phyloP scores from a whole-genome alignment of 2,113 vertebrate species.

The Nannobrachium achirus region DNA sequence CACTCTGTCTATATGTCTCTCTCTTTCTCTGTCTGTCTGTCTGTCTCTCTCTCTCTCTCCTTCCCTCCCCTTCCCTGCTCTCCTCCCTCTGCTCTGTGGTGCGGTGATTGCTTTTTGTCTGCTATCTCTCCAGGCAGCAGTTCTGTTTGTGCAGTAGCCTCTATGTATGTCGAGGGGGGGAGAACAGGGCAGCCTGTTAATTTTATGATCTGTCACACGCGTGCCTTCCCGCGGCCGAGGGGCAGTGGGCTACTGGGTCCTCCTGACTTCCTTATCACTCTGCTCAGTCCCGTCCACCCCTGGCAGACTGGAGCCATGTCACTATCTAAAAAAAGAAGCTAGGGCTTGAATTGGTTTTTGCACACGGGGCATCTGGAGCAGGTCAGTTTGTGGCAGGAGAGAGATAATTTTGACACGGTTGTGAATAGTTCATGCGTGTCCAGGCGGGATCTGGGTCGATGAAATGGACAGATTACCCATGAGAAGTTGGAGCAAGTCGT shows the following conservation, averaged over 20 bases:
- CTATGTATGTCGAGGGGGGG: slow-evolving; percentile 52
- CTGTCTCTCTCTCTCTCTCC: background rate
- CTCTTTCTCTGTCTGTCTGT: background rate
- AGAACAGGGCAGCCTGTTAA: slow-evolving; percentile 55
- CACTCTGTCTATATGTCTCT: background rate
- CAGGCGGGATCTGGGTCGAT: background rate
- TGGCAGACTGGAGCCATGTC: slow-evolving; percentile 59
- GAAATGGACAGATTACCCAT: background rate
- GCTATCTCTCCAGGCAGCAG: slow-evolving; percentile 75
- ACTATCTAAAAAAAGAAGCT: slow-evolving; percentile 46
- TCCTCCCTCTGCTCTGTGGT: slow-evolving; percentile 12
- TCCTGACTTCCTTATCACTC: slow-evolving; percentile 65
- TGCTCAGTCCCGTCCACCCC: slow-evolving; percentile 59
- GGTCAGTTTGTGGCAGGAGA: slow-evolving; percentile 44
- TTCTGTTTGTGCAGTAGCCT: slow-evolving; percentile 69
- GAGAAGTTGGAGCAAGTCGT: background rate
- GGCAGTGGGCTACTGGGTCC: slow-evolving; percentile 39
- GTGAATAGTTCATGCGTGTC: slow-evolving; percentile 32
- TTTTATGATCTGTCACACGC: slow-evolving; percentile 72
- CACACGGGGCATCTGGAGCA: slow-evolving; percentile 24
- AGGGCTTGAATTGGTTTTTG: slow-evolving; percentile 53
- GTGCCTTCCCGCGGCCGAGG: slow-evolving; percentile 38
- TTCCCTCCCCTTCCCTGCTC: no score
- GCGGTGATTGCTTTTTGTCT: slow-evolving; percentile 62
- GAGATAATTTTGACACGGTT: slow-evolving; percentile 44